Base-by-base conservation (phyloP, 2,888 invertebrate species). In the Chironomus riparius region DNA sequence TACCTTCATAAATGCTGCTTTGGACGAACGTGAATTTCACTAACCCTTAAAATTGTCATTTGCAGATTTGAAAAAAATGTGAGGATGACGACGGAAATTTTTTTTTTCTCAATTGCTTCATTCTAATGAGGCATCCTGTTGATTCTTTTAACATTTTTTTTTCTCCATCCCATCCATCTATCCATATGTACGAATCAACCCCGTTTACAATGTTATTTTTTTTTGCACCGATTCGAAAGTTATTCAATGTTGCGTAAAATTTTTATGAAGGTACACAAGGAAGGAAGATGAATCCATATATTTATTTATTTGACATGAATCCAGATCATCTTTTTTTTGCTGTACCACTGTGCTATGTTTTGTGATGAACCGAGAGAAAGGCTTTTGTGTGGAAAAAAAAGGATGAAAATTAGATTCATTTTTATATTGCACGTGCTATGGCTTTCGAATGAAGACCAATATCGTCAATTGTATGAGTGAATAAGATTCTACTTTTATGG, bases 31-130 rank as follows among this genome's bases (percentile, higher is more conserved):
- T 65, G 21, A 65, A 56, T 56, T 56, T 56, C 18, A 21, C 65
- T 65, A 21, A 65, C 21, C 65, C 65, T 22, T 65, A 12, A 65
- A 65, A 65, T 24, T 65, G 65, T 65, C 65, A 65, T 65, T 65
- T 24, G 65, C 65, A 65, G 65, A 56, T 56, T 56, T 56, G 24
- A 65, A 65, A 24, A 22, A 65, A 38, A 38, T 38, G 38, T 38
- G 10, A 38, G 38, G 38, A 38, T 38, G 38, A 38, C 10, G 38
- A 38, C n/a, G 56, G 15, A 56, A 56, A 50, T 50, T 50, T 56
- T 18, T 56, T n/a, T 18, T 56, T 56, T 56, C 18, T 56, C 7
- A 56, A 56, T 15, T 56, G 56, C 56, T 56, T 56, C 56, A 56
- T 56, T 56, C 56, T 56, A 56, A 56, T 56, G 56, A 56, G 56